Base-by-base conservation (phyloP, 2,797 vertebrate genomes). In the Urophycis tenuis region DNA sequence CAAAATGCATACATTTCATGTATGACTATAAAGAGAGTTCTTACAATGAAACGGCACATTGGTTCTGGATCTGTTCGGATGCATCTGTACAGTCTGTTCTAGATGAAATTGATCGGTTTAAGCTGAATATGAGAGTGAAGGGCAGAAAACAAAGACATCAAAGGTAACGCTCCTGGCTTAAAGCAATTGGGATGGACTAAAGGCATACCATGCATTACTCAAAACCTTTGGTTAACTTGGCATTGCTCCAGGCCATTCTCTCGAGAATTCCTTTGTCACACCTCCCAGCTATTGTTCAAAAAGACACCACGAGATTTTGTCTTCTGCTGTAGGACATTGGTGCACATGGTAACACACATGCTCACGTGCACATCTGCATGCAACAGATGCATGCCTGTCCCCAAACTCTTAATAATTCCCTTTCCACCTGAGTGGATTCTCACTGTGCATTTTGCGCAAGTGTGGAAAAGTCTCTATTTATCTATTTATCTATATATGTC, bases 281-380 rank as follows among this genome's bases (percentile, higher is more conserved):
- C 53, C n/a, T 80, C 60, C 5, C 45, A 69, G 72, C 71, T 64
- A 64, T 76, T 74, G 74, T 80, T 74, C 74, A 31, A 64, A 39
- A 77, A 69, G 14, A 76, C 22, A 60, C 30, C 35, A 34, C 30
- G 45, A 17, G 19, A 72, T 32, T n/a, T n/a, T 72, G 5, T 36
- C 11, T 69, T 70, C 32, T 77, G 15, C 33, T 15, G 34, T 41
- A 25, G n/a, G 12, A 71, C 6, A 72, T 36, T 36, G 64, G 19
- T 71, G 69, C 15, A 19, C 32, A 71, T 71, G 3, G 6, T 29
- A 5, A 71, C 69, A 31, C 30, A 31, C 29, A 7, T 22, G 30
- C 8, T 71, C 69, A 71, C 29, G 31, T 22, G 22, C 45, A 49
- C 49, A 53, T 64, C 53, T 64, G 53, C n/a, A n/a, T n/a, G n/a